These are phyloP conservation scores for Calonectris borealis DNA, from an alignment of 2,113 vertebrate species.

Conservation along the genomic window DNA sequence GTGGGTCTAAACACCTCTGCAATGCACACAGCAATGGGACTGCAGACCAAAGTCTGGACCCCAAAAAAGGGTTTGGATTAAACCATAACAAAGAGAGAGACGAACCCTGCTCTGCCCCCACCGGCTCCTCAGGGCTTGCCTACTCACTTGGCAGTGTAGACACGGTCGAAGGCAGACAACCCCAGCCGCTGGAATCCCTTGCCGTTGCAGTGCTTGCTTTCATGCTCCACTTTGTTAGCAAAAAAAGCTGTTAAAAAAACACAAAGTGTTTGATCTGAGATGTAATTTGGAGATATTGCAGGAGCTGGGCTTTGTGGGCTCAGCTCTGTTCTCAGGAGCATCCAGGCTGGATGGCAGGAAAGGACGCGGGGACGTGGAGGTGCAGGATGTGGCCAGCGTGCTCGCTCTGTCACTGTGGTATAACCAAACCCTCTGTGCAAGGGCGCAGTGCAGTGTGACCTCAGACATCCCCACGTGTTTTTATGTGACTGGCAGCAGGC, in stretches of 20 bases:
- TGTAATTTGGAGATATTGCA: background rate
- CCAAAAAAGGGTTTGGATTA: background rate
- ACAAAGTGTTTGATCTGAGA: background rate
- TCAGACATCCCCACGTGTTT: background rate
- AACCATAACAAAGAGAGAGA: background rate
- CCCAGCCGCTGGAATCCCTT: slow-evolving; percentile 70
- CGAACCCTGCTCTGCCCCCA: background rate
- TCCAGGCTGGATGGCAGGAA: background rate
- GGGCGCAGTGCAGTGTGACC: fast-evolving
- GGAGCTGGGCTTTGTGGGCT: background rate
- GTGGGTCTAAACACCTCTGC: background rate
- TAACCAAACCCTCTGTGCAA: background rate
- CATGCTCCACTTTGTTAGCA: slow-evolving; percentile 88
- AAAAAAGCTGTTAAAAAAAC: slow-evolving; percentile 81
- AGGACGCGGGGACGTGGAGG: fast-evolving
- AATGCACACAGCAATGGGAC: too few relatives aligned
- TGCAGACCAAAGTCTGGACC: background rate
- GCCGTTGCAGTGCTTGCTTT: slow-evolving; percentile 73
- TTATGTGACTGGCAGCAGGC: background rate
- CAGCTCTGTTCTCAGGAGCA: background rate
- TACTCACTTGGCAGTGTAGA: slow-evolving; percentile 93
- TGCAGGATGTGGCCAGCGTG: background rate
- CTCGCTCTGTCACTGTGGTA: fast-evolving
- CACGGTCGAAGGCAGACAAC: slow-evolving; percentile 78
- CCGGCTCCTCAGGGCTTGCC: background rate